phyloP scores from a whole-genome alignment of 2,113 vertebrate genomes.

The Scophthalmus maximus region DNA sequence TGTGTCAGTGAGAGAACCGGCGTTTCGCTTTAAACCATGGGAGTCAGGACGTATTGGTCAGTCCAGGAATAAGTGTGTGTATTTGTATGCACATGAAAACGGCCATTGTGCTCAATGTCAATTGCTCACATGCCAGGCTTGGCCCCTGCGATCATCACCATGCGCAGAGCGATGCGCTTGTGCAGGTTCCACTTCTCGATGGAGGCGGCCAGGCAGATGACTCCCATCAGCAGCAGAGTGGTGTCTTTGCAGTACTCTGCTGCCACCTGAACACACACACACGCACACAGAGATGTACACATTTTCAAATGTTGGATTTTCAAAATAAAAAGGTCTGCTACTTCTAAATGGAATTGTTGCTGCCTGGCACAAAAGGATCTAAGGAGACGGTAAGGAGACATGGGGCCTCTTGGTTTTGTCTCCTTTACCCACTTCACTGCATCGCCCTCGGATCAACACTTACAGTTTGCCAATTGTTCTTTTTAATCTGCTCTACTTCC shows the following conservation, averaged over 20 bases:
- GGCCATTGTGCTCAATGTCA: too few relatives aligned
- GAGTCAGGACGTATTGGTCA: background rate
- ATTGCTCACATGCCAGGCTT: slow-evolving; percentile 95
- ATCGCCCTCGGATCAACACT: slow-evolving; percentile 34
- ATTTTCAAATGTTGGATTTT: background rate
- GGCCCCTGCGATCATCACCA: slow-evolving; percentile 97
- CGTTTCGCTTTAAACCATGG: too few relatives aligned
- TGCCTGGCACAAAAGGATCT: background rate
- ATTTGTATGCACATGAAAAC: background rate
- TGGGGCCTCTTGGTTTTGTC: background rate
- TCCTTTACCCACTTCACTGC: slow-evolving; percentile 14
- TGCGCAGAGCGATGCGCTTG: slow-evolving; percentile 94
- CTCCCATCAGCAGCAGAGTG: slow-evolving; percentile 94
- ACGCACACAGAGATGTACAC: background rate
- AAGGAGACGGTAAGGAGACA: background rate
- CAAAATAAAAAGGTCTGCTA: background rate
- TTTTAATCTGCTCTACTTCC: slow-evolving; percentile 64
- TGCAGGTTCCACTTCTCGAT: slow-evolving; percentile 99
- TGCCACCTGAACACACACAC: slow-evolving; percentile 86
- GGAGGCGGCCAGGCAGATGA: slow-evolving; percentile 96
- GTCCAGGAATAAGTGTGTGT: background rate
- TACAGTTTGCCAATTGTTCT: slow-evolving; percentile 55
- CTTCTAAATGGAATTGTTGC: too few relatives aligned
- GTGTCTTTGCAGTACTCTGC: slow-evolving; percentile 98
- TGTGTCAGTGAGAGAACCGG: background rate